Base-by-base conservation (phyloP, 2,888 invertebrate genomes). In the Philaethria dido region DNA sequence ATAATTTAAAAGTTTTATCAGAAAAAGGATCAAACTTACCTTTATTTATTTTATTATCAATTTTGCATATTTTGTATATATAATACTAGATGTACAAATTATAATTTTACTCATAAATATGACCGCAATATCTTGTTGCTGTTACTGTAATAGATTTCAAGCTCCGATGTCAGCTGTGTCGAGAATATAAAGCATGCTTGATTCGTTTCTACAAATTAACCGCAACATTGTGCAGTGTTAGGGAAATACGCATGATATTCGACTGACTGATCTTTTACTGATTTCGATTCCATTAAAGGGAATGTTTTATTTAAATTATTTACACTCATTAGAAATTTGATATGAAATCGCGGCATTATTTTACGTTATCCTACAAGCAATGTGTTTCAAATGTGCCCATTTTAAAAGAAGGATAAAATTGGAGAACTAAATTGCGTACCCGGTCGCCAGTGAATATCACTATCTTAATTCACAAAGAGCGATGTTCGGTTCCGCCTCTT, bases 101-200 rank as follows among this genome's bases (percentile, higher is more conserved):
- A 83, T 81, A 83, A 82, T 82, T 82, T 80, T 80, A 78, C 80
- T 83, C 87, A 88, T 89, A 89, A 89, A 89, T 90, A 89, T 90
- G 87, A 89, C 83, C 86, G 86, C 85, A 89, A 89, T 88, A 91
- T 89, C 88, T 90, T 88, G 89, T 91, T 89, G 88, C 83, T 83
- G 84, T 84, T 82, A 82, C 85, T 85, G 84, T 88, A 87, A 89
- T 89, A 89, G 88, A 88, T 88, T 86, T 84, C 83, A 85, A 86
- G 84, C 86, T 84, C 85, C 83, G 77, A 80, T 85, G 84, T 86
- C 87, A 82, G 83, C 82, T 89, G 85, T 87, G 88, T 86, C 85
- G 85, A 83, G 87, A 91, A 89, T 90, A 87, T 88, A 89, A 89
- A 89, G 86, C 84, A 81, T 83, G 81, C 77, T 81, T 85, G 86